Base-by-base conservation (phyloP, 2,888 invertebrate species). In the Eristalis pertinax region DNA sequence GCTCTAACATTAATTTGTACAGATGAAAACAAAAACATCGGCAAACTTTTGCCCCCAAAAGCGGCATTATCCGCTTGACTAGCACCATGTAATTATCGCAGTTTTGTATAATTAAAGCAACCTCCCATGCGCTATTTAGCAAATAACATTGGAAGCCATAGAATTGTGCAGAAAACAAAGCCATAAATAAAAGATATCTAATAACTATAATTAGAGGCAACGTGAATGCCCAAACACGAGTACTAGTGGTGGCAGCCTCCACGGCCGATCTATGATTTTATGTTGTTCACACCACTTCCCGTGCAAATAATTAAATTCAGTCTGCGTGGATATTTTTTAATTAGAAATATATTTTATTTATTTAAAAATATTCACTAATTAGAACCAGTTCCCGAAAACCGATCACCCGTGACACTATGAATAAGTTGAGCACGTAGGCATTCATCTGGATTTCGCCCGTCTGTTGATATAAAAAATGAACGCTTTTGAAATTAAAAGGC, bases 311-410 rank as follows among this genome's bases (percentile, higher is more conserved):
- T 19, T 35, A 58, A 38, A 10, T 38, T 19, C 38, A 19, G 11
- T 22, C 13, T 3, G 15, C 29, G 19, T 13, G 26, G n/a, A 43
- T n/a, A 38, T 13, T 38, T n/a, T 60, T 29, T 70, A 70, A 70
- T 70, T 70, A 70, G 43, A 70, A 70, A 4, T 35, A 22, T 60
- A 41, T 72, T 41, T 62, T 41, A 29, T 60, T 72, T 24, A 15
- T n/a, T 43, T 19, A 43, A 41, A 62, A 62, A 62, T 43, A 11
- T 62, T 15, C 62, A 62, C 41, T 62, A 72, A 72, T 72, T 62
- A 43, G 38, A 60, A 38, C 19, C 32, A 32, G 22, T 56, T 7
- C 26, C 26, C 60, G n/a, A 43, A n/a, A 15, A n/a, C 15, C 43
- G 15, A 43, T 43, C 43, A 7, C 15, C 43, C n/a, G 15, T 43